Conservation (phyloP, 1,140 invertebrate species). For the Pteromalus puparum region DNA sequence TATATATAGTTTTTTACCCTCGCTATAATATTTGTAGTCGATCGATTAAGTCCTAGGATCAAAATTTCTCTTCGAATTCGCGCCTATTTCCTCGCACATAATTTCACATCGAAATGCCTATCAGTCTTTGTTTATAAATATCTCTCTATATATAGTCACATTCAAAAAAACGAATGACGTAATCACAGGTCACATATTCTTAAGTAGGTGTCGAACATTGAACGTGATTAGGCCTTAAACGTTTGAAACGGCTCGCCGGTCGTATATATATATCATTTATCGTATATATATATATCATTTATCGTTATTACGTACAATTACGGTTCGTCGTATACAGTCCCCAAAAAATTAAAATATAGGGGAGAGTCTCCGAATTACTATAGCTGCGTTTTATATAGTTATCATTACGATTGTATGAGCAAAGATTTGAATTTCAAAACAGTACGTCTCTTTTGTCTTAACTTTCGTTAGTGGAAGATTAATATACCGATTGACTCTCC, state of each 20-base stretch:
- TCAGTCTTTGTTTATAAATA: conserved; percentile 34
- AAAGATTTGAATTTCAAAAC: too few relatives aligned
- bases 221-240: conserved; percentile 26
- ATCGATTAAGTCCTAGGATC: neutral
- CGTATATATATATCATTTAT: neutral
- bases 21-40: neutral
- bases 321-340: neutral
- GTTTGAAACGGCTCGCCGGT: neutral
- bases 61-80: neutral
- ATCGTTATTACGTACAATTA: conserved; percentile 1
- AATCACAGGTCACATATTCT: conserved; percentile 35
- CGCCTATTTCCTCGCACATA: neutral
- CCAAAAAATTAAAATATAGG: neutral
- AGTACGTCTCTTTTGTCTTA: too few relatives aligned
- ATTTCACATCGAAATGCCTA: conserved; percentile 20
- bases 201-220: conserved; percentile 2
- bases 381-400: too few relatives aligned
- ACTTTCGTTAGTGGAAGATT: too few relatives aligned
- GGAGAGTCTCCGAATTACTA: neutral
- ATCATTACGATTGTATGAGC: too few relatives aligned
- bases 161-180: conserved; percentile 5
- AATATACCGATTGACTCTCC: neutral
- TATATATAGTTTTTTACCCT: neutral
- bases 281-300: too few relatives aligned
- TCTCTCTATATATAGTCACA: conserved; percentile 22